Base-by-base conservation (phyloP, 2,797 vertebrate species). In the Emydoidea blandingii region DNA sequence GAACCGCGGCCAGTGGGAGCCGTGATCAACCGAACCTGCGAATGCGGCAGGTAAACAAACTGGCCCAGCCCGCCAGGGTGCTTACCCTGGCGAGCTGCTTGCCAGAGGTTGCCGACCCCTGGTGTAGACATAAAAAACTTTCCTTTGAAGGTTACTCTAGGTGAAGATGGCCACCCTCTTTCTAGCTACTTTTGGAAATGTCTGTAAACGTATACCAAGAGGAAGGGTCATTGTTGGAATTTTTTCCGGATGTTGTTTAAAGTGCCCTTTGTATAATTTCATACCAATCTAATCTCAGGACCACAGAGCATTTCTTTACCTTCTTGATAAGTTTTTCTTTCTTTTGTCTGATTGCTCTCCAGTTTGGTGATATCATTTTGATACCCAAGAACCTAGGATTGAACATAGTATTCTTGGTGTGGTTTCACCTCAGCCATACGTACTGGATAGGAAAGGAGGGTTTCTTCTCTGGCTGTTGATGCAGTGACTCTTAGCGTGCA, bases 241-340 rank as follows among this genome's bases (percentile, higher is more conserved):
- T 34, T n/a, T 65, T 34, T n/a, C 31, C 34, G 19, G 31, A 65
- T 65, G 49, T 47, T 90, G 31, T n/a, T 47, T 93, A 79, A 57
- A 18, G 86, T 50, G 4, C 82, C 53, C 62, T 65, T 65, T 76
- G 72, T 90, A 9, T 81, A 86, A 56, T 29, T 79, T 74, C 88
- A 29, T 44, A 25, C 6, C 2, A 3, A 74, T 83, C 72, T 41
- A 79, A 2, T 81, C 53, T 90, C 56, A 25, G 47, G n/a, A 50
- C 19, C 4, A 0, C 53, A 86, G 78, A 16, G 0, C 1, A 81
- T 37, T 57, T 52, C 18, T 86, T 21, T 74, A 49, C 16, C 49
- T 88, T 81, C 53, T 50, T 1, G 0, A 50, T 44, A 41, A 44
- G 41, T 81, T 74, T 5, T 49, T 84, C 81, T 93, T 88, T 65